Evolutionary conservation across 2,797 vertebrate genomes (phyloP).

Genomic region (Rhynchonycteris naso): DNA sequence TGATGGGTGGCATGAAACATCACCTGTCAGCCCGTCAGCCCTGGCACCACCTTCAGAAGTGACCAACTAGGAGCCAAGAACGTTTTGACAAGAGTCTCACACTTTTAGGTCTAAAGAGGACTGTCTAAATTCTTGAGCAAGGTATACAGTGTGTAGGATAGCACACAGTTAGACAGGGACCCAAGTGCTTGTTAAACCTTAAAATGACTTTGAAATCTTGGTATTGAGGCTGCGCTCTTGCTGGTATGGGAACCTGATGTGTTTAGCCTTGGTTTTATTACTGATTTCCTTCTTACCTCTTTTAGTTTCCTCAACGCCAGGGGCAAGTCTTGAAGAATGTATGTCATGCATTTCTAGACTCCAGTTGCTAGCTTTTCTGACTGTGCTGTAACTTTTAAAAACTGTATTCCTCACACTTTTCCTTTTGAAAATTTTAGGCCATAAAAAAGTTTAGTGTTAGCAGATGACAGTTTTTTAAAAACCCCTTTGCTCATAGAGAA

Average conservation of each 20-base stretch:
- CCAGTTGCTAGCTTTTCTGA: neutral
- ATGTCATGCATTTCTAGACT: neutral
- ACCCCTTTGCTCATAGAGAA: neutral
- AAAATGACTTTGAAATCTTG: neutral
- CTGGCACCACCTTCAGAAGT: neutral
- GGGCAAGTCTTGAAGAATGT: neutral
- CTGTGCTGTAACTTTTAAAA: neutral
- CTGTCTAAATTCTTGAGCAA: neutral
- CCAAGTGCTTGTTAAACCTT: neutral
- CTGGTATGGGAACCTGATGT: neutral
- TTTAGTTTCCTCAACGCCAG: neutral
- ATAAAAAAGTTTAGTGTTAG: neutral
- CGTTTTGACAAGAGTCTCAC: neutral
- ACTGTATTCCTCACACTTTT: neutral
- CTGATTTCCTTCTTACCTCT: neutral
- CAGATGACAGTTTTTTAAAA: conserved; percentile 29
- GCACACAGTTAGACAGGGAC: neutral
- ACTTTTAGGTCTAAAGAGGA: neutral
- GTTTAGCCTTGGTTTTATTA: neutral
- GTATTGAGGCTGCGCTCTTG: neutral
- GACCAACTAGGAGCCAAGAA: neutral
- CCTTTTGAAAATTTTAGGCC: conserved; percentile 37
- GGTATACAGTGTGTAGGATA: neutral
- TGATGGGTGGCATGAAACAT: neutral
- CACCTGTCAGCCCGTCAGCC: neutral